Conservation (phyloP, 2,888 invertebrate genomes). For the Sepiola atlantica region DNA sequence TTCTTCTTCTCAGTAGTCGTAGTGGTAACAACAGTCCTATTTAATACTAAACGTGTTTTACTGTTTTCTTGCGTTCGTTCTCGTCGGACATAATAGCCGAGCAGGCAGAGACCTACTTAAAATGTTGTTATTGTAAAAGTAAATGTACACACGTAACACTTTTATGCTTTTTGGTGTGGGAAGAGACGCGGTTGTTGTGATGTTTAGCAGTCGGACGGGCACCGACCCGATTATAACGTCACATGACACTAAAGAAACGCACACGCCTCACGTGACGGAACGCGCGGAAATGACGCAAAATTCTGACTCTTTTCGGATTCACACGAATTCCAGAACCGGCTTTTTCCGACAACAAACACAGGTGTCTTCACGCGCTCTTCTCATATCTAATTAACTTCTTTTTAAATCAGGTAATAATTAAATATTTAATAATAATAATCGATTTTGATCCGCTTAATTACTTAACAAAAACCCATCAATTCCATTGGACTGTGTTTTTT, state of each 20-base stretch:
- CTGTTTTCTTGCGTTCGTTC: too few species aligned
- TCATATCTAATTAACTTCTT: not conserved
- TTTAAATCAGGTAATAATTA: not conserved
- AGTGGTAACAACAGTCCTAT: too few species aligned
- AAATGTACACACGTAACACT: not conserved
- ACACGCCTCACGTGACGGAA: not conserved
- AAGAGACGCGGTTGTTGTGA: not conserved
- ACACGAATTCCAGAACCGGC: not conserved
- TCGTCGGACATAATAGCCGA: not conserved
- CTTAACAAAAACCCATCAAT: not conserved
- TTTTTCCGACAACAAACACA: not conserved
- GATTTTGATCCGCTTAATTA: not conserved
- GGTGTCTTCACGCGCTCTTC: not conserved
- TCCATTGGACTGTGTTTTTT: too few species aligned
- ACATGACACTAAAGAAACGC: not conserved
- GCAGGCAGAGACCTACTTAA: constrained; percentile 20
- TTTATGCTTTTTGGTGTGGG: not conserved
- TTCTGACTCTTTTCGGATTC: not conserved
- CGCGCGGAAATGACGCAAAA: not conserved
- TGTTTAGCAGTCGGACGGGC: constrained; percentile 21
- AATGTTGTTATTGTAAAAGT: not conserved
- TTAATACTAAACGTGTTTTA: too few species aligned
- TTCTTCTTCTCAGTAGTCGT: too few species aligned
- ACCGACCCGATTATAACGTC: not conserved
- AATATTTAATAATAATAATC: not conserved